These are phyloP conservation scores for Scelioninae gen. 2 DNA, from an alignment of 2,888 invertebrate genomes.

Conservation along the genomic window DNA sequence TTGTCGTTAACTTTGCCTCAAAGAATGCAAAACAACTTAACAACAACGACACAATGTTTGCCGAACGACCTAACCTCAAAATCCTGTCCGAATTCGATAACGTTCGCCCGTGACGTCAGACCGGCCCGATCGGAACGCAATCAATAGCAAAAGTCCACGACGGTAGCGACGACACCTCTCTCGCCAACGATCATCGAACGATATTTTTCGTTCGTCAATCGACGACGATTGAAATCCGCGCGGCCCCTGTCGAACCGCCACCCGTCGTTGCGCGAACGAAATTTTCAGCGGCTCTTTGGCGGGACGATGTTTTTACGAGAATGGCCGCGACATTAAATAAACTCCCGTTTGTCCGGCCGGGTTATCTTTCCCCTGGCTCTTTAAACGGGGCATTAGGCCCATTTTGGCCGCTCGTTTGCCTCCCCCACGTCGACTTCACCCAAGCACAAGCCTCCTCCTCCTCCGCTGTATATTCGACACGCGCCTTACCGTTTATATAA, in stretches of 20 bases:
- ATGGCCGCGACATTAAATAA: conserved; percentile 68
- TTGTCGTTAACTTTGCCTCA: too few species aligned
- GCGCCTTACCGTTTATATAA: conserved; percentile 73
- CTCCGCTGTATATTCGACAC: conserved; percentile 74
- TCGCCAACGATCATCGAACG: conserved; percentile 3
- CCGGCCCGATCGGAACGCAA: too few species aligned
- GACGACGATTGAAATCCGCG: conserved; percentile 24
- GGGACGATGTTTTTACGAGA: conserved; percentile 63
- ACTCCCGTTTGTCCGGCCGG: conserved; percentile 65
- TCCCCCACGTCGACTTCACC: conserved; percentile 2
- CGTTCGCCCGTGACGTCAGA: too few species aligned
- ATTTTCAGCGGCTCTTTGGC: conserved; percentile 64
- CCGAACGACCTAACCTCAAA: too few species aligned
- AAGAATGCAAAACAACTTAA: too few species aligned
- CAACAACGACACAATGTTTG: too few species aligned
- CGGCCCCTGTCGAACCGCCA: conserved; percentile 47
- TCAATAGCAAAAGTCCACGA: too few species aligned
- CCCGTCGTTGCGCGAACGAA: conserved; percentile 62
- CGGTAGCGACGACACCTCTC: too few species aligned
- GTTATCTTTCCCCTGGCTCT: conserved; percentile 69
- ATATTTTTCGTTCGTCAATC: conserved; percentile 37
- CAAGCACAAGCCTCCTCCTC: conserved; percentile 63
- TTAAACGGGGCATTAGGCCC: conserved; percentile 73
- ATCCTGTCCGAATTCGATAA: too few species aligned
- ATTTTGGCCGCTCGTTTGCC: conserved; percentile 69